phyloP scores from a whole-genome alignment of 2,888 invertebrate species.

The Drosophila histrio region DNA sequence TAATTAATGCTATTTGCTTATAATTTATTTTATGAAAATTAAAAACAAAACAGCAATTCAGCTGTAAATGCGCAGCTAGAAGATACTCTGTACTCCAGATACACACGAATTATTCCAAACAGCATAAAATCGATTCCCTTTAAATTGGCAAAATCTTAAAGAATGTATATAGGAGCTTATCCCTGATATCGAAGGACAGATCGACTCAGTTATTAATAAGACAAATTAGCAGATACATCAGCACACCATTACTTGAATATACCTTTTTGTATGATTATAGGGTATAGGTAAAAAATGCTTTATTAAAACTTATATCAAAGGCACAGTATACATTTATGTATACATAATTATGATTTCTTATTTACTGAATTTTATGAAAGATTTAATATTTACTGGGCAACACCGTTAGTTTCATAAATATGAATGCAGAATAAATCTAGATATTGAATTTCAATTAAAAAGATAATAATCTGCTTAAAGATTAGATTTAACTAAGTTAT shows the following conservation, averaged over 20 bases:
- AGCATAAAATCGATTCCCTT: not conserved
- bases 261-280: not conserved
- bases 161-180: too few species aligned
- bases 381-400: not conserved
- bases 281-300: not conserved
- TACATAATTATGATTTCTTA: not conserved
- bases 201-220: too few species aligned
- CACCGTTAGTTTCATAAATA: not conserved
- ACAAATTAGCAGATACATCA: too few species aligned
- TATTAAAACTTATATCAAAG: not conserved
- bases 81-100: constrained; percentile 8
- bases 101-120: not conserved
- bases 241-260: not conserved
- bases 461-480: not conserved
- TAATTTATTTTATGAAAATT: constrained; percentile 7
- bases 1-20: constrained; percentile 52
- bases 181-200: too few species aligned
- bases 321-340: not conserved
- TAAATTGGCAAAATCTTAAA: too few species aligned
- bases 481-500: too few species aligned
- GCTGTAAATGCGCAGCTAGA: not conserved
- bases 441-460: not conserved
- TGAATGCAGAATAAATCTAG: not conserved
- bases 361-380: not conserved
- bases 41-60: not conserved